These are phyloP conservation scores for Anguilla obscura DNA, from an alignment of 2,797 vertebrate genomes.

Conservation along the genomic window DNA sequence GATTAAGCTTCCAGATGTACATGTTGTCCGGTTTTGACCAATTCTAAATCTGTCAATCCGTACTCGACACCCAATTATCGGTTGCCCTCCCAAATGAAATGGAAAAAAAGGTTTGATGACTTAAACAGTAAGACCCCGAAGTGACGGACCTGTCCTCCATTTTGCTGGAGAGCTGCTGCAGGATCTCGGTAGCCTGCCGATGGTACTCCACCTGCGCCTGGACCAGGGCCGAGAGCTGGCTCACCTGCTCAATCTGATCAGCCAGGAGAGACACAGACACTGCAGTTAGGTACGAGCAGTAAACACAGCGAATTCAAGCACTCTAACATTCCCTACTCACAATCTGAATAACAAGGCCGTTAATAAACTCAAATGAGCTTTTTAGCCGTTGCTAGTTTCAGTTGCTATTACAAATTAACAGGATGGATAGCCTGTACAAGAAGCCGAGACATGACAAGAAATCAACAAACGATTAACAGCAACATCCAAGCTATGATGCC, in stretches of 20 bases:
- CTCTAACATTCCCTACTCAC: background rate
- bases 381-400: conserved; percentile 2
- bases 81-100: background rate
- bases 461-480: background rate
- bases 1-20: too few relatives aligned
- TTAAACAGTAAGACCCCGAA: background rate
- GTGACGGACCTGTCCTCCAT: conserved; percentile 85
- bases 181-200: conserved; percentile 88
- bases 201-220: conserved; percentile 97
- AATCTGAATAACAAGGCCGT: background rate
- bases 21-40: too few relatives aligned
- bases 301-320: background rate
- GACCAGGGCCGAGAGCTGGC: conserved; percentile 91
- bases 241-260: conserved; percentile 93
- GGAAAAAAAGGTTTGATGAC: conserved; percentile 7
- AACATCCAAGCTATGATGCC: background rate
- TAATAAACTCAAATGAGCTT: background rate
- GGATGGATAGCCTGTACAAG: background rate
- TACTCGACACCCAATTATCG: background rate
- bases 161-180: conserved; percentile 88
- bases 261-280: background rate
- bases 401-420: background rate
- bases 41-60: background rate
- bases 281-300: background rate
- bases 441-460: background rate